Evolutionary conservation across 2,888 invertebrate species (phyloP), one percentile per base, ranked within the genome.

Genomic region (Lycia hirtaria): DNA sequence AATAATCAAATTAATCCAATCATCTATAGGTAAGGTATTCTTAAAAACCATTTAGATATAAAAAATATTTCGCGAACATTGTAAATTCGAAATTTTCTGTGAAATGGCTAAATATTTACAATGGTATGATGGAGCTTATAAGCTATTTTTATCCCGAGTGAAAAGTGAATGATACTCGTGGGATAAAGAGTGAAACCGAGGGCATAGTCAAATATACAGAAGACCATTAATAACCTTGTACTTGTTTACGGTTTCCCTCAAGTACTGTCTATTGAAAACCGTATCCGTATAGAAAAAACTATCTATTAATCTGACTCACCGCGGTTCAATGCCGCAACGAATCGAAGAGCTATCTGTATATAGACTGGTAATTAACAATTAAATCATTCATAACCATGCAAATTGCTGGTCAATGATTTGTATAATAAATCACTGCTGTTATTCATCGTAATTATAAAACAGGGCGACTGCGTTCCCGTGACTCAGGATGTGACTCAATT

Each of bases 341-440:
- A 68, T 64, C 60, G 15, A 26, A 63, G 56, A 62, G 62, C 60
- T 60, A 65, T 65, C 61, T 65, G 56, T 44, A 53, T 56, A 56
- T 68, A 71, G 70, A 76, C 79, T 79, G 69, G 60, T 68, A 76
- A 80, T 74, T 61, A 66, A 67, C 61, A 70, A 61, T 72, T 66
- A 64, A 60, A 66, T 69, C 72, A 76, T 76, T 72, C 67, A 72
- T 72, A 76, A 72, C 68, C 71, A 73, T 62, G 61, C 62, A 63
- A 71, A 62, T 71, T 71, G 68, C 59, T 72, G 64, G 62, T 51
- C 65, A 65, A 63, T 68, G 64, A 68, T 68, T 68, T 60, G 52
- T 71, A 62, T 64, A 68, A 72, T 73, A 76, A 80, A 72, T 85
- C 79, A 80, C 78, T 75, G 72, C 69, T 75, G 74, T 82, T 80